Evolutionary conservation across 2,113 vertebrate species (phyloP).

Genomic region (Rhagologus leucostigma): DNA sequence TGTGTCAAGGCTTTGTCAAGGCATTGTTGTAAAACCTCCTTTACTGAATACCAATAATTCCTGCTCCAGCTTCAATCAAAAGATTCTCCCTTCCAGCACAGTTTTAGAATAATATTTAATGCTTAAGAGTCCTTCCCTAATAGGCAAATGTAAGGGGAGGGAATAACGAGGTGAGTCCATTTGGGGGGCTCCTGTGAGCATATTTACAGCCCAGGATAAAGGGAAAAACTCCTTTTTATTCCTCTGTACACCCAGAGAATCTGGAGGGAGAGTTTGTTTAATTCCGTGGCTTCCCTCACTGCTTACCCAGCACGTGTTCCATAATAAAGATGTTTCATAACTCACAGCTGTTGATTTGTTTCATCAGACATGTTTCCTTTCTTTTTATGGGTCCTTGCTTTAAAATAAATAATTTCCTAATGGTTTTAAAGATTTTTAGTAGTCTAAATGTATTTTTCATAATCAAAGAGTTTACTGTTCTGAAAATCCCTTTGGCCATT

Average conservation of each 20-base stretch:
- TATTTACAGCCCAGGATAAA: background rate
- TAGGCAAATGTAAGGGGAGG: background rate
- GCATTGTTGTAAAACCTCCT: slow-evolving; percentile 44
- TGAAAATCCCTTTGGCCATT: background rate
- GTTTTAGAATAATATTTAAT: background rate
- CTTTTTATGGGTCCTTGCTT: background rate
- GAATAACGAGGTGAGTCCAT: background rate
- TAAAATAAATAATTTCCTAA: background rate
- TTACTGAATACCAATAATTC: slow-evolving; percentile 56
- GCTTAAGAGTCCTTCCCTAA: background rate
- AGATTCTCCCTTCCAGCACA: background rate
- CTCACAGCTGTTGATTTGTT: background rate
- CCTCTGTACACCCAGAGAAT: background rate
- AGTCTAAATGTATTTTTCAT: background rate
- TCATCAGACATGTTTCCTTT: background rate
- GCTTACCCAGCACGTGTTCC: background rate
- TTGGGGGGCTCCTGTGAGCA: background rate
- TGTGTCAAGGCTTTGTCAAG: slow-evolving; percentile 78
- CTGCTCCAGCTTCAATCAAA: slow-evolving; percentile 19
- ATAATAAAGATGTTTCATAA: background rate
- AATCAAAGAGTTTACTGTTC: background rate
- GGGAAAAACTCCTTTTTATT: background rate
- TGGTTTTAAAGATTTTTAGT: background rate
- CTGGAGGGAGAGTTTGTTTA: background rate
- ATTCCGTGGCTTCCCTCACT: background rate